Evolutionary conservation across 2,797 vertebrate genomes (phyloP), one percentile per base, ranked within the genome.

Genomic region (Phaenicophaeus curvirostris): DNA sequence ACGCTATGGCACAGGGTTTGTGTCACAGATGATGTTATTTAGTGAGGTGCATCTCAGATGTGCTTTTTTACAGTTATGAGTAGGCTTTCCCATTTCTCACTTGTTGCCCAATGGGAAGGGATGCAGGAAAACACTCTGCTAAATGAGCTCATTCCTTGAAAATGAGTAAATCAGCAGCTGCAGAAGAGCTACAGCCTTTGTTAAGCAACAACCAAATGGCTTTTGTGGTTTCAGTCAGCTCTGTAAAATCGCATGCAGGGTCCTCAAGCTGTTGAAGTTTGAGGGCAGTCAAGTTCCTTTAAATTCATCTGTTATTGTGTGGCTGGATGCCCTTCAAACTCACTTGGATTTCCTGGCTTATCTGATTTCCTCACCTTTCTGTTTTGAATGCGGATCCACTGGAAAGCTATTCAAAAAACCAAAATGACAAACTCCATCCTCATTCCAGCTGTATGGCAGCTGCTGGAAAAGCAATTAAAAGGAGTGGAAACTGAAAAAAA

Each of bases 131-230:
- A 79, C 1, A 0, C 39, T 87, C 55, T 27, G 61, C 85, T 69
- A 42, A 61, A 61, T 39, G 80, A 95, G 75, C 44, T 92, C 87
- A 67, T 83, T 90, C 85, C 85, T 89, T 21, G 84, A 68, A 82
- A 96, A 92, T 87, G 67, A 93, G 84, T 53, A 80, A 71, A 90
- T 33, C 8, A 9, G 72, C 94, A 95, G 92, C 94, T 92, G 87
- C 78, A 53, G 68, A 86, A 75, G 59, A 66, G 75, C 87, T 63
- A 3, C 0, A 1, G 91, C 74, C 87, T 59, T 79, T 69, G 74
- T 93, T 76, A 19, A 87, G 86, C 94, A 92, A 89, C 28, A 76
- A 33, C 11, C 63, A 27, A 72, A 10, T 50, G 1, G 48, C 44
- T 75, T 66, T 77, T 63, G 78, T 76, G 91, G 11, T 79, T 85